Percentiles rank a stretch among this genome's conserved stretches.
phyloP scores from a whole-genome alignment of 2,113 vertebrate genomes.

The Oceanodroma tethys region DNA sequence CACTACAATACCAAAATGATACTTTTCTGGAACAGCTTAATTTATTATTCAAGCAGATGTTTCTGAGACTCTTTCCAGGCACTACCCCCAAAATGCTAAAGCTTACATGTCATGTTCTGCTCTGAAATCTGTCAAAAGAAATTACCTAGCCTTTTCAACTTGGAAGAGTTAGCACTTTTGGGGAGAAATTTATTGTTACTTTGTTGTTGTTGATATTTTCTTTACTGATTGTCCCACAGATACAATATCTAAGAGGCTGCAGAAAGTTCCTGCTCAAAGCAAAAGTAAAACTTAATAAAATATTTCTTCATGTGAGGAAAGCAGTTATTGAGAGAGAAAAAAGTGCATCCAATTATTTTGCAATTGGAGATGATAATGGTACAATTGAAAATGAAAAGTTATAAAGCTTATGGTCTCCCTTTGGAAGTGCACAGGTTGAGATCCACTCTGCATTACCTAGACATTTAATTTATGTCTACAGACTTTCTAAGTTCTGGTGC shows the following conservation, averaged over 20 bases:
- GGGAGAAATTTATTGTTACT: neutral
- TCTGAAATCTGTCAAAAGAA: neutral
- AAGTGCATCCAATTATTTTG: neutral
- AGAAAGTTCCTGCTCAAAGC: neutral
- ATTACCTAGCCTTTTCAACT: neutral
- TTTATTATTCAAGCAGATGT: neutral
- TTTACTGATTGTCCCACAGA: neutral
- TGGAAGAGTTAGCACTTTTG: neutral
- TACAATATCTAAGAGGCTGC: neutral
- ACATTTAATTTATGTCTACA: neutral
- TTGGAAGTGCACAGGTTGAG: neutral
- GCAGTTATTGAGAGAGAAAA: neutral
- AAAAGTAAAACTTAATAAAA: neutral
- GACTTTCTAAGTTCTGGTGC: neutral
- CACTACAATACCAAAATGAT: neutral
- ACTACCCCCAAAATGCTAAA: neutral
- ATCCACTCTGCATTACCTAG: neutral
- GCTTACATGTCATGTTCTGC: neutral
- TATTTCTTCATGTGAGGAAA: neutral
- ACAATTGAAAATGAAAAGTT: neutral
- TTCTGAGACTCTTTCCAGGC: neutral
- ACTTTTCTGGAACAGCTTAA: neutral
- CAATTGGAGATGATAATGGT: neutral
- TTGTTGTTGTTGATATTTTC: neutral
- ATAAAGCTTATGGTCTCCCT: neutral